Conservation (phyloP, 2,888 invertebrate species). For the Barypeithes pellucidus region DNA sequence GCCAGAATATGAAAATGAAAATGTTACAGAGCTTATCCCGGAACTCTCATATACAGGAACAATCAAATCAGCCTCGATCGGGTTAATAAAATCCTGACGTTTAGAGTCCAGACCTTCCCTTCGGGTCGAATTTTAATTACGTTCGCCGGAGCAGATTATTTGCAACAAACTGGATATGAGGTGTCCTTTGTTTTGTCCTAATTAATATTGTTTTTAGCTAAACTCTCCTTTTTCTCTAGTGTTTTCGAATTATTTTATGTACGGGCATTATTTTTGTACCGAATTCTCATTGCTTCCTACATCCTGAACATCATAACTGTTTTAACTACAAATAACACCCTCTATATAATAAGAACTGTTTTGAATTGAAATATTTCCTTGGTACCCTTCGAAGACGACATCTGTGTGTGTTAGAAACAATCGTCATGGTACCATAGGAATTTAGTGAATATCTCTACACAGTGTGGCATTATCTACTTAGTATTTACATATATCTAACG, state of each 20-base stretch:
- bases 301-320: no score
- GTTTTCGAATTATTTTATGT: not conserved
- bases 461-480: no score
- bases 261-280: no score
- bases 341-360: no score
- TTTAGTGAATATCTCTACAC: no score
- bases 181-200: conserved; percentile 3
- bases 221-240: not conserved
- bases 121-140: not conserved
- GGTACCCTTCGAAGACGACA: no score
- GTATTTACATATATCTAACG: no score
- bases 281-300: no score
- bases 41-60: not conserved
- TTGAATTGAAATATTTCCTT: no score
- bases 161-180: not conserved
- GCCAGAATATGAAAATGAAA: not conserved
- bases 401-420: no score
- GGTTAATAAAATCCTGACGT: conserved; percentile 1
- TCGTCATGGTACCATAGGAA: no score
- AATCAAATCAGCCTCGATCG: not conserved
- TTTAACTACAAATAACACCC: no score
- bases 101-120: not conserved
- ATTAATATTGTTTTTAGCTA: not conserved
- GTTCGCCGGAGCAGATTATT: not conserved
- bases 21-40: not conserved